phyloP scores from a whole-genome alignment of 2,888 invertebrate genomes.

The Diaprepes abbreviatus region DNA sequence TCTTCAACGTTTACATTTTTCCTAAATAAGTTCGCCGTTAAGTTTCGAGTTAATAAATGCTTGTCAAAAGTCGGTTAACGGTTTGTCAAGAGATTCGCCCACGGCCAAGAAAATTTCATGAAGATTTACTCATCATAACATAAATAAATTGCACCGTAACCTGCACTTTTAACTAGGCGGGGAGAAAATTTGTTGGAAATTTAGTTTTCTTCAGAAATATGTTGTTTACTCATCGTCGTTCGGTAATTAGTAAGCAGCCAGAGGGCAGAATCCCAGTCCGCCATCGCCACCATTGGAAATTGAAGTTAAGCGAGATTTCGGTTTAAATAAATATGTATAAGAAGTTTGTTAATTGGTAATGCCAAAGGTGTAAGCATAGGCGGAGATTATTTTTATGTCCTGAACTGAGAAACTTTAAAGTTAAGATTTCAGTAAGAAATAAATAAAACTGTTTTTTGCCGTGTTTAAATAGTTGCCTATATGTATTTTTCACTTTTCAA shows the following conservation, averaged over 20 bases:
- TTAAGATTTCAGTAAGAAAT: no score
- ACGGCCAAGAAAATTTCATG: conserved; percentile 48
- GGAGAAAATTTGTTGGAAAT: conserved; percentile 63
- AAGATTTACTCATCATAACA: conserved; percentile 50
- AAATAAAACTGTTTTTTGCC: no score
- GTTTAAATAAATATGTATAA: conserved; percentile 63
- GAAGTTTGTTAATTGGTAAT: conserved; percentile 49
- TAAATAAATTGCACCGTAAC: conserved; percentile 61
- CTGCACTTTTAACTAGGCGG: conserved; percentile 61
- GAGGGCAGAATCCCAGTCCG: conserved; percentile 58
- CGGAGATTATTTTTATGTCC: not conserved
- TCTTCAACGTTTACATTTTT: no score
- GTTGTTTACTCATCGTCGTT: conserved; percentile 61
- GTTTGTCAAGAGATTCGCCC: conserved; percentile 34
- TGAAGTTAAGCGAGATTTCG: conserved; percentile 62
- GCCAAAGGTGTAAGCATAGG: conserved; percentile 14
- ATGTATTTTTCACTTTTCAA: no score
- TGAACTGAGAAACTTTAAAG: no score
- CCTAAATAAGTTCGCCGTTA: no score
- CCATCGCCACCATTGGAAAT: conserved; percentile 60
- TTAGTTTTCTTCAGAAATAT: conserved; percentile 62
- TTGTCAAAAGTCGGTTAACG: conserved; percentile 21
- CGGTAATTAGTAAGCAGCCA: conserved; percentile 63
- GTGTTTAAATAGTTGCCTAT: no score
- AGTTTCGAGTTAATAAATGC: not conserved